Base-by-base conservation (phyloP, 2,113 vertebrate genomes). In the Eubucco bourcierii region DNA sequence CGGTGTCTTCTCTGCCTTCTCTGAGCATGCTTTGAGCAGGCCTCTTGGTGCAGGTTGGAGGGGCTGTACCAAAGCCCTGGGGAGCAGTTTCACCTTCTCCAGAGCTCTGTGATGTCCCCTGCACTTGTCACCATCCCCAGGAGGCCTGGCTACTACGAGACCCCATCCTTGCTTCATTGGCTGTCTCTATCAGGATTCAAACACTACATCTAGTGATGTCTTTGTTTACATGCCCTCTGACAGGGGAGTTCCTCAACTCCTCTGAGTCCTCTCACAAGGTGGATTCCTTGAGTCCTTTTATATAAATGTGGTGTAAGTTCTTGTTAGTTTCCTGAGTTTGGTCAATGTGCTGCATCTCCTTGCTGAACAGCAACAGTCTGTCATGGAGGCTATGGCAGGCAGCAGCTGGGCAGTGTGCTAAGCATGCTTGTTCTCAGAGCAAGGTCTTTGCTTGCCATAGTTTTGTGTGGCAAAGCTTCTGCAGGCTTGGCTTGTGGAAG, bases 281-380 rank as follows among this genome's bases (percentile, higher is more conserved):
- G 87, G 75, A 91, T 94, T 94, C 88, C 68, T 94, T 28, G n/a
- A 80, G 56, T 79, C 71, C 72, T 89, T 83, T 91, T 91, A 19
- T 60, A 74, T 33, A 18, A 8, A 2, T 33, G 37, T 80, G 65
- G 58, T 80, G 23, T 85, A 59, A 44, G 39, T 3, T 44, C 52
- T 77, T 39, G 70, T 71, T 21, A 34, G 39, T 72, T 50, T 59
- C 12, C 1, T 10, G 52, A 18, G 31, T 28, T 88, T 82, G 70
- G 72, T 65, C 47, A 19, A 27, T 25, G 58, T 76, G 66, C 85
- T 90, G 76, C 78, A 7, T 74, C 39, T 90, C 41, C 29, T 87
- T 41, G 37, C 3, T 5, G 56, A 33, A 13, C 61, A 77, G 87
- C 86, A 63, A 47, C 64, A 31, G 20, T 24, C 56, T 81, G 44